Base-by-base conservation (phyloP, 2,113 vertebrate species). In the Tachysurus vachellii region DNA sequence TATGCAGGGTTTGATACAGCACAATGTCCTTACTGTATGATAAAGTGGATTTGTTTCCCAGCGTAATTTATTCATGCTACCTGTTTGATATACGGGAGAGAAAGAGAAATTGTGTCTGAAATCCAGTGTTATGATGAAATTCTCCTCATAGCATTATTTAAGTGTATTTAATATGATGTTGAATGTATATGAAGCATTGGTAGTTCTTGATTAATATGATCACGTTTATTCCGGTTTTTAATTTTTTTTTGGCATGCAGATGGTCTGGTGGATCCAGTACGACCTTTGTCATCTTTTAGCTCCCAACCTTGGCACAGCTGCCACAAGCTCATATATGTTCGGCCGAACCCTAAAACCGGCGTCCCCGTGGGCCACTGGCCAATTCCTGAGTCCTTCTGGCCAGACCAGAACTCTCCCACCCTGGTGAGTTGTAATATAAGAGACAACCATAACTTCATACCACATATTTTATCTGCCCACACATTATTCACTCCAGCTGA, bases 301-400 rank as follows among this genome's bases (percentile, higher is more conserved):
- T 92, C 94, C 1, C 97, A 98, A 68, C 96, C 96, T 73, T 99
- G 98, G 98, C 97, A 99, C 92, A 98, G 96, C 90, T 99, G 98
- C 94, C 98, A 98, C 92, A 99, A 98, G 92, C 97, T 99, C 88
- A 99, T 99, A 91, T 99, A 99, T 80, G 97, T 99, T 81, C 95
- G 98, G 86, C 97, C 98, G 21, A 99, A 99, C 91, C 98, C 97
- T 86, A 99, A 99, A 95, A 98, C 98, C 0, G 98, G 98, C 6
- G 97, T 99, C 89, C 98, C 98, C 83, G 96, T 99, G 84, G 98
- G 98, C 73, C 98, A 99, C 73, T 99, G 98, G 98, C 98, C 98
- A 87, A 97, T 99, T 89, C 97, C 98, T 61, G 98, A 99, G 90
- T 97, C 98, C 75, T 99, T 99, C 91, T 99, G 98, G 98, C 98